phyloP scores from a whole-genome alignment of 2,888 invertebrate genomes.

The Agrypnus murinus region DNA sequence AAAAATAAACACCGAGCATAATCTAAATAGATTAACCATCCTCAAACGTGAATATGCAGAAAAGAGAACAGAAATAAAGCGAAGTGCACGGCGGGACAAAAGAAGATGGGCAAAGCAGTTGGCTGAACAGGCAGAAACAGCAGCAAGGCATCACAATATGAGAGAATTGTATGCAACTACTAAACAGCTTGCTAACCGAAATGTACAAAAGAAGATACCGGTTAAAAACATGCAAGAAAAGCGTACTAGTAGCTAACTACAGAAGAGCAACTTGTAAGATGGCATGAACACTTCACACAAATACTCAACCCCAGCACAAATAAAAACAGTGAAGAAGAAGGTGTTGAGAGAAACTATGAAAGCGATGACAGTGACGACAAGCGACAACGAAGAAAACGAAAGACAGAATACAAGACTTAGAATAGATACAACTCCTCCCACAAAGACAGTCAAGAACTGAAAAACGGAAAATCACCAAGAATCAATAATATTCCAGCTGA shows the following conservation, averaged over 20 bases:
- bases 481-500: neutral
- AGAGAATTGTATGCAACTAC: neutral
- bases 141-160: neutral
- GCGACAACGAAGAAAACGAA: neutral
- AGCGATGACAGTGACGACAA: neutral
- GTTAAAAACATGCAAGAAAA: too few species aligned
- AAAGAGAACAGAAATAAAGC: too few species aligned
- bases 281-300: neutral
- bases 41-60: neutral
- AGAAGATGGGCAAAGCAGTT: neutral
- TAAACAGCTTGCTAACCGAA: slow-evolving; percentile 2
- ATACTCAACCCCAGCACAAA: neutral
- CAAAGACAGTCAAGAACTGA: slow-evolving; percentile 1
- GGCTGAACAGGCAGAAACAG: neutral
- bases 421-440: slow-evolving; percentile 2
- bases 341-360: too few species aligned
- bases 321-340: neutral
- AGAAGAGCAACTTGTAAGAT: neutral
- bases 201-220: neutral
- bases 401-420: neutral
- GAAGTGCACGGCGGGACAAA: neutral
- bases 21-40: neutral
- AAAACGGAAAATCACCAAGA: neutral
- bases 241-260: too few species aligned
- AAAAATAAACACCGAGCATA: neutral